Evolutionary conservation across 2,113 vertebrate species (phyloP).

Genomic region (Pseudonaja textilis): DNA sequence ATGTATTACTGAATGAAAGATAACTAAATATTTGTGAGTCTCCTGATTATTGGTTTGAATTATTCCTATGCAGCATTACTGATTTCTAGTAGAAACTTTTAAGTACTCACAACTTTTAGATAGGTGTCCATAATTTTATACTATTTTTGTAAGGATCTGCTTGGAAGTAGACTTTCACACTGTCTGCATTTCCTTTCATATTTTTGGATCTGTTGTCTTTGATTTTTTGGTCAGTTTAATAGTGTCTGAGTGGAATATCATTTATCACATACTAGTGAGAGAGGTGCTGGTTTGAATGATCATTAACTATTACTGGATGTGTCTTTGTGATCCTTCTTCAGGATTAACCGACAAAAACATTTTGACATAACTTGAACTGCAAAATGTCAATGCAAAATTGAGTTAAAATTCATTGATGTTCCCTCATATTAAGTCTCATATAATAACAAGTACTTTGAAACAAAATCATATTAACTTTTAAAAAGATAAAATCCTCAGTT

Average conservation of each 20-base stretch:
- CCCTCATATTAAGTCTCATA: not conserved
- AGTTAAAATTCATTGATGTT: not conserved
- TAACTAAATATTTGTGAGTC: not conserved
- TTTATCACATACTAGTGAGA: not conserved
- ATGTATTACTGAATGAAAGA: not conserved
- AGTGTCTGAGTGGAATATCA: not conserved
- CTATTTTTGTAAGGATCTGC: not conserved
- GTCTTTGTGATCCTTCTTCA: not conserved
- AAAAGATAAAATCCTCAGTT: not conserved
- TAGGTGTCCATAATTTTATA: not conserved
- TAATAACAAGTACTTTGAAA: not conserved
- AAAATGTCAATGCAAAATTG: not conserved
- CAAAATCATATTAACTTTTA: not conserved
- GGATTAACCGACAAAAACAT: not conserved
- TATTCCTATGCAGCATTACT: not conserved
- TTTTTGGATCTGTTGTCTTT: accelerated
- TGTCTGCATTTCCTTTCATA: not conserved
- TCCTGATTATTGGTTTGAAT: not conserved
- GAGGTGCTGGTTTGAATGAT: not conserved
- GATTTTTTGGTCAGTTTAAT: accelerated
- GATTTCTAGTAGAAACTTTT: not conserved
- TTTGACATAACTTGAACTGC: not conserved
- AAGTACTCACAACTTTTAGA: accelerated
- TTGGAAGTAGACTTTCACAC: not conserved
- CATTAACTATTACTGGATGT: not conserved